phyloP scores from a whole-genome alignment of 2,888 invertebrate species.

The Liopterus haemorrhoidalis region DNA sequence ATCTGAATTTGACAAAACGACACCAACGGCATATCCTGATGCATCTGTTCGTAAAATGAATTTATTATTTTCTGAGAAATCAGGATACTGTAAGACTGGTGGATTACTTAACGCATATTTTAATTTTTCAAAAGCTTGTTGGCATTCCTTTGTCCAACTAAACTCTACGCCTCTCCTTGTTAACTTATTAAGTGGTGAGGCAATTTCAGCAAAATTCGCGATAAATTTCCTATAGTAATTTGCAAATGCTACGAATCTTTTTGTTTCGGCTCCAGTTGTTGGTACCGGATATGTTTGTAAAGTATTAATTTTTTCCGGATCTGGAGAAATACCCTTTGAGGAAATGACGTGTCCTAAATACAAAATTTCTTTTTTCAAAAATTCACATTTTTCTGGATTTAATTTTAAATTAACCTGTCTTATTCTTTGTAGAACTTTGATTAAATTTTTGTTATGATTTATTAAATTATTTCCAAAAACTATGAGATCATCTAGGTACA shows the following conservation, averaged over 20 bases:
- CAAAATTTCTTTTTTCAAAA: constrained; percentile 5
- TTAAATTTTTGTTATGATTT: constrained; percentile 11
- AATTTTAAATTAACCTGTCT: constrained; percentile 8
- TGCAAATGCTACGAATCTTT: constrained; percentile 19
- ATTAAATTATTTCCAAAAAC: constrained; percentile 2
- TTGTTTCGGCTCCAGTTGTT: constrained; percentile 21
- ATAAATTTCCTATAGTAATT: constrained; percentile 19
- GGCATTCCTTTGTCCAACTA: too few relatives aligned
- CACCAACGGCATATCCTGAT: too few relatives aligned
- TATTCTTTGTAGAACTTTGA: constrained; percentile 2
- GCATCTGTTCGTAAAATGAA: too few relatives aligned
- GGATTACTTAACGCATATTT: too few relatives aligned
- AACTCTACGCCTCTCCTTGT: too few relatives aligned
- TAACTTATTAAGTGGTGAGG: too few relatives aligned
- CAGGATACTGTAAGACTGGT: too few relatives aligned
- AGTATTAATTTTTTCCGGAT: constrained; percentile 6
- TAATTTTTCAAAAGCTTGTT: too few relatives aligned
- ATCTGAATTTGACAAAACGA: too few relatives aligned
- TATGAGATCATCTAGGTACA: constrained; percentile 7
- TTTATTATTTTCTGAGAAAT: too few relatives aligned
- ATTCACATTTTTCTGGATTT: constrained; percentile 2
- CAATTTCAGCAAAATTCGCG: constrained; percentile 13
- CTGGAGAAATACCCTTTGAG: constrained; percentile 2
- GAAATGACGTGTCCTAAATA: constrained; percentile 8
- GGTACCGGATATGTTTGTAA: constrained; percentile 10